Evolutionary conservation across 2,113 vertebrate species (phyloP).

Genomic region (Hippolais icterina): DNA sequence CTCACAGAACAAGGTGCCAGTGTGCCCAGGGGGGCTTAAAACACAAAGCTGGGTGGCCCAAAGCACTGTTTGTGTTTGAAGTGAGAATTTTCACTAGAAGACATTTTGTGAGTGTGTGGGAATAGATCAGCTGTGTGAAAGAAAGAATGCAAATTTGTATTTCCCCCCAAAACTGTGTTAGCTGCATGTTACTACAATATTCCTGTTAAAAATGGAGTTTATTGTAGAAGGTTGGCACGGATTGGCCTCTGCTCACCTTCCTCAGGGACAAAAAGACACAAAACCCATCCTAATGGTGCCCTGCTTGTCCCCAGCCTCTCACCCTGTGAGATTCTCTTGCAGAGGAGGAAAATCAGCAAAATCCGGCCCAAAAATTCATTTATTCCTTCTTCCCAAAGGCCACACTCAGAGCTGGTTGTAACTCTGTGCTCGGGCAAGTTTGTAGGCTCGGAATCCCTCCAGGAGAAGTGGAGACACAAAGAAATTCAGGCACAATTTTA

Average conservation of each 20-base stretch:
- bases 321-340: rapidly evolving
- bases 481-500: not conserved
- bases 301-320: not conserved
- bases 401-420: not conserved
- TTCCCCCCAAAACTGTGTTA: not conserved
- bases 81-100: not conserved
- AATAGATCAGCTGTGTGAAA: not conserved
- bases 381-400: not conserved
- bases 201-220: not conserved
- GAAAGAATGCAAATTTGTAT: not conserved
- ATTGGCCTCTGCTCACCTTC: not conserved
- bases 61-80: not conserved
- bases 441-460: not conserved
- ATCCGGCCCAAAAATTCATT: not conserved
- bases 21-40: not conserved
- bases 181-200: not conserved
- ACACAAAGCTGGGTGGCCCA: not conserved
- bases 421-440: no score
- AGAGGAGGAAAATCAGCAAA: not conserved
- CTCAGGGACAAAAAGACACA: not conserved
- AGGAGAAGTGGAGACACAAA: not conserved
- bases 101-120: not conserved
- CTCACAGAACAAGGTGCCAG: not conserved
- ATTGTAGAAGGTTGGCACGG: not conserved
- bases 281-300: not conserved